Conservation (phyloP, 2,113 vertebrate species). For the Glaucomys volans region DNA sequence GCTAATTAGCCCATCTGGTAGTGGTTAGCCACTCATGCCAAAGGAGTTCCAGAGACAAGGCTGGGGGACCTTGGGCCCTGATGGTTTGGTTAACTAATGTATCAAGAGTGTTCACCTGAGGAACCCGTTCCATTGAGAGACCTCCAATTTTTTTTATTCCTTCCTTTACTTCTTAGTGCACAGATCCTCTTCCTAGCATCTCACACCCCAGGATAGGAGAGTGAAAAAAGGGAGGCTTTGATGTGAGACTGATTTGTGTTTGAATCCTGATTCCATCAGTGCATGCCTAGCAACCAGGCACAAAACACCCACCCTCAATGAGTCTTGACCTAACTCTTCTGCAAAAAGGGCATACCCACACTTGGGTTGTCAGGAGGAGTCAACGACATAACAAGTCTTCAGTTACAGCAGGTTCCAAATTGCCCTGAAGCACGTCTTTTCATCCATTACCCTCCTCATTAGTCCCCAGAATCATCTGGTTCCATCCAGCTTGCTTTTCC, state of each 20-base stretch:
- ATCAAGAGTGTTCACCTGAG: neutral
- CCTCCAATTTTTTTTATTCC: neutral
- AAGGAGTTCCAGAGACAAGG: neutral
- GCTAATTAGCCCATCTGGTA: neutral
- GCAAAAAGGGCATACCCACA: neutral
- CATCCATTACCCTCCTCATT: neutral
- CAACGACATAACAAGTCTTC: neutral
- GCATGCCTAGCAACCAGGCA: neutral
- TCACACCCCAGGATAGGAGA: neutral
- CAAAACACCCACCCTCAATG: neutral
- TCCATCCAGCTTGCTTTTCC: neutral
- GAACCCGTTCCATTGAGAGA: neutral
- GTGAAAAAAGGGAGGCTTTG: neutral
- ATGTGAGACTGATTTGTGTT: neutral
- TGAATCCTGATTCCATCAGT: neutral
- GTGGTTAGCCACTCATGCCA: neutral
- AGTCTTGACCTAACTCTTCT: neutral
- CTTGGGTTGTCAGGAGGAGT: too few species aligned
- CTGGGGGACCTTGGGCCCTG: neutral
- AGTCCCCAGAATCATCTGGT: neutral
- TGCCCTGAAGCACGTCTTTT: neutral
- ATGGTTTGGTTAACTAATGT: neutral
- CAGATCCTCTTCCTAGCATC: too few species aligned
- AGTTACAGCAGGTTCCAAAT: neutral
- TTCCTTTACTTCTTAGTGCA: neutral